Conservation (phyloP, 2,113 vertebrate genomes). For the Lonchura striata region DNA sequence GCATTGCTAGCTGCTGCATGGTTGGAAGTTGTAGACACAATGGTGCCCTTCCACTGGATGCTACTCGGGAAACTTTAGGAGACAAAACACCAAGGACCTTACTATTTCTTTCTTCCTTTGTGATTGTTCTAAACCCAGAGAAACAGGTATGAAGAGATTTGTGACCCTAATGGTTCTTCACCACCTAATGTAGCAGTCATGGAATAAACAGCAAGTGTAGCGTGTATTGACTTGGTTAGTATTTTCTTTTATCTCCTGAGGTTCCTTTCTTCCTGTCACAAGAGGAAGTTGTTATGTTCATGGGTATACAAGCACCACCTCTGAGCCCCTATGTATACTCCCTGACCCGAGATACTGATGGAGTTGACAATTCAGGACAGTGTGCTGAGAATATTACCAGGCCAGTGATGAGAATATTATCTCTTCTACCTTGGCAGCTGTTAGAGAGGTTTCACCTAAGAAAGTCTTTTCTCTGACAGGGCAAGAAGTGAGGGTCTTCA, state of each 20-base stretch:
- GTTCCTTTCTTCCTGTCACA: not conserved
- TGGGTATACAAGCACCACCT: not conserved
- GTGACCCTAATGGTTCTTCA: not conserved
- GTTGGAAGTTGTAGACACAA: not conserved
- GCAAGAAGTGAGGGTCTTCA: not conserved
- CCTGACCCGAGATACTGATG: not conserved
- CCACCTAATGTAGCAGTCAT: not conserved
- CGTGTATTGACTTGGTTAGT: not conserved
- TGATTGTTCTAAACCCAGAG: not conserved
- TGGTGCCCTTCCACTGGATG: not conserved
- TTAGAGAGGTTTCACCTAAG: accelerated
- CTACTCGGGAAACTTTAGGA: not conserved
- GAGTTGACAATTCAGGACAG: not conserved
- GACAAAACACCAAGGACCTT: not conserved
- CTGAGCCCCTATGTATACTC: not conserved
- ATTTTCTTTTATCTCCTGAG: not conserved
- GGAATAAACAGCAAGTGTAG: not conserved
- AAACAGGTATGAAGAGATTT: not conserved
- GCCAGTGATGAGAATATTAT: not conserved
- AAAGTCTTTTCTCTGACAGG: not conserved
- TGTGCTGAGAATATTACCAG: accelerated
- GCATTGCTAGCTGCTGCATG: not conserved
- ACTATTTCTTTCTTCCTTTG: not conserved
- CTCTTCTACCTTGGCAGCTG: not conserved
- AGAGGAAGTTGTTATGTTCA: not conserved